Base-by-base conservation (phyloP, 2,888 invertebrate species). In the Agonum fuliginosum region DNA sequence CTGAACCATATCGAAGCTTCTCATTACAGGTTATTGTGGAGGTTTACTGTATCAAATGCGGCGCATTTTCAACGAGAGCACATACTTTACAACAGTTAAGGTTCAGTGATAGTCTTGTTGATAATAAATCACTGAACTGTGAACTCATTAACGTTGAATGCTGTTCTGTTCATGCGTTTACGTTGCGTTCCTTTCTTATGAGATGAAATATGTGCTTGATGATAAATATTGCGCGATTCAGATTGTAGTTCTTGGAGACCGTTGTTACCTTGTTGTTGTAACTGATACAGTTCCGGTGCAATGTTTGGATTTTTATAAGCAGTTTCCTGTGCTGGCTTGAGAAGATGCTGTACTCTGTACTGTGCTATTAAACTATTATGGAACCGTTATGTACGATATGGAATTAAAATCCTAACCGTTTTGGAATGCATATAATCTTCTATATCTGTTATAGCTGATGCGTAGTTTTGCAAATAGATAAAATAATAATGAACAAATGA, bases 1-100 rank as follows among this genome's bases (percentile, higher is more conserved):
- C 14, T 20, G 67, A 41, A 67, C 67, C 67, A 67, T 67, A 67
- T 67, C 67, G 67, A 67, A 67, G 67, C 14, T 22, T 67, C 67
- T 67, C 67, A 41, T 67, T 67, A 67, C 27, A 6, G 41, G n/a
- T 17, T 41, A 67, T 67, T 67, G 67, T 67, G 20, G 20, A 19
- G 41, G 62, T 30, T 41, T 20, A 41, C 20, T 67, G 67, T 67
- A 67, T 41, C 67, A 37, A 67, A 67, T 67, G 67, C 67, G 37
- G 6, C 10, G 30, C 30, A 62, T 62, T 62, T 62, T 62, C 30
- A 62, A 62, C 30, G 27, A 62, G 30, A 24, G 24, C 12, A 24
- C 22, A 37, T n/a, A 12, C 24, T 54, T 54, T 54, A 54, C 12
- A 24, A 54, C 24, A 54, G 22, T 54, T 10, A 22, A n/a, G 8